phyloP scores from a whole-genome alignment of 2,888 invertebrate species.

The Drosophila eohydei region DNA sequence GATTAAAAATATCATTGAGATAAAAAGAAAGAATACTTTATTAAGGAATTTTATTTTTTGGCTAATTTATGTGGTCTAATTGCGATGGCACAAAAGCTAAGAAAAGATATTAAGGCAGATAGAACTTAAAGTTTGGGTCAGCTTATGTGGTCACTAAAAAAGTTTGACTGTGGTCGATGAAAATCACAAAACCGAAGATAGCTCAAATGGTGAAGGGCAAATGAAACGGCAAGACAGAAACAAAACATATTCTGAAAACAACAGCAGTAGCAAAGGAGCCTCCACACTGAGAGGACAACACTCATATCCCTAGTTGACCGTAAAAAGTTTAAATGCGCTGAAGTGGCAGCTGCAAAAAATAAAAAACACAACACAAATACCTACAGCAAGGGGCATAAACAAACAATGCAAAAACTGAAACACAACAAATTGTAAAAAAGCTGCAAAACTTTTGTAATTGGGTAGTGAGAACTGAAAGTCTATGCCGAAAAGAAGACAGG shows the following conservation, averaged over 20 bases:
- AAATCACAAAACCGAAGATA: conserved; percentile 7
- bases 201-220: conserved; percentile 26
- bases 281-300: conserved; percentile 13
- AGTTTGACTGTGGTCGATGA: conserved; percentile 6
- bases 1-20: too few species aligned
- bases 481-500: neutral
- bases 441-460: conserved; percentile 53
- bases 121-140: conserved; percentile 26
- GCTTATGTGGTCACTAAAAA: conserved; percentile 29
- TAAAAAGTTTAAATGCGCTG: conserved; percentile 57
- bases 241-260: conserved; percentile 1
- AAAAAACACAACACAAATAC: conserved; percentile 18
- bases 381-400: conserved; percentile 33
- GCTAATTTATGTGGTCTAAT: conserved; percentile 26
- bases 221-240: conserved; percentile 6
- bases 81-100: neutral
- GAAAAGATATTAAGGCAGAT: conserved; percentile 27
- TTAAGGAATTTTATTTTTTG: conserved; percentile 4
- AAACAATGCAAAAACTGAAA: conserved; percentile 41
- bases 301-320: conserved; percentile 54
- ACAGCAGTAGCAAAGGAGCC: neutral
- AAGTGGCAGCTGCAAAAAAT: conserved; percentile 29
- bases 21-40: too few species aligned
- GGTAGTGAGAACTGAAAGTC: conserved; percentile 15
- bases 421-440: conserved; percentile 46